Evolutionary conservation across 2,113 vertebrate species (phyloP).

Genomic region (Myotis lucifugus): DNA sequence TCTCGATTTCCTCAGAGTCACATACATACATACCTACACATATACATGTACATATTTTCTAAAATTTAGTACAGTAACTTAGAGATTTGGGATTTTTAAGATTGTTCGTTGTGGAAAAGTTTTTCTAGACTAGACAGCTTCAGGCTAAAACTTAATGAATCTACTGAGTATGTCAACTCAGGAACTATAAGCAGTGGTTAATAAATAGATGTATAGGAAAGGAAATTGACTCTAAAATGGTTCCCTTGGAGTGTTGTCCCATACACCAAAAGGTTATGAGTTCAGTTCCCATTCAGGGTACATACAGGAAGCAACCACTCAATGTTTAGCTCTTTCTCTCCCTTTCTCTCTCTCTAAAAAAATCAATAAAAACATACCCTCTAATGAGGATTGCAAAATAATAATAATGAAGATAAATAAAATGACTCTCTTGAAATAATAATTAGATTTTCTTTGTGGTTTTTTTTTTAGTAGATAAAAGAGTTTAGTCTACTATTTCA

Average conservation of each 20-base stretch:
- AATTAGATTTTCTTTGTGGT: not conserved
- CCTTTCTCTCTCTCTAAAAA: not conserved
- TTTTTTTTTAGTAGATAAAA: not conserved
- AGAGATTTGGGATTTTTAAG: conserved; percentile 17
- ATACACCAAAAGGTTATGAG: not conserved
- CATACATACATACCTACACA: not conserved
- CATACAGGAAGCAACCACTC: not conserved
- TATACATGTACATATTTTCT: not conserved
- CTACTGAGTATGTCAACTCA: not conserved
- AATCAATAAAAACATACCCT: not conserved
- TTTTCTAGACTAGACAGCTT: conserved; percentile 6
- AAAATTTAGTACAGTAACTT: not conserved
- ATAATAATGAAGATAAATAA: not conserved
- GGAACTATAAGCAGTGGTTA: not conserved
- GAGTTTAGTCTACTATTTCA: conserved; percentile 11
- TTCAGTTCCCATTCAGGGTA: not conserved
- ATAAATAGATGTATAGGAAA: not conserved
- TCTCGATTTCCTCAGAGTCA: not conserved
- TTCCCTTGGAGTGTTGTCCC: not conserved
- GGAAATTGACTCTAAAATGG: not conserved
- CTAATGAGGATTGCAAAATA: not conserved
- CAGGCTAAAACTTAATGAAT: not conserved
- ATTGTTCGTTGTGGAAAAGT: not conserved
- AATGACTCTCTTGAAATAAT: conserved; percentile 3
- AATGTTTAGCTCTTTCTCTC: not conserved